These are phyloP conservation scores for Colossoma macropomum DNA, from an alignment of 2,113 vertebrate species.

Conservation along the genomic window DNA sequence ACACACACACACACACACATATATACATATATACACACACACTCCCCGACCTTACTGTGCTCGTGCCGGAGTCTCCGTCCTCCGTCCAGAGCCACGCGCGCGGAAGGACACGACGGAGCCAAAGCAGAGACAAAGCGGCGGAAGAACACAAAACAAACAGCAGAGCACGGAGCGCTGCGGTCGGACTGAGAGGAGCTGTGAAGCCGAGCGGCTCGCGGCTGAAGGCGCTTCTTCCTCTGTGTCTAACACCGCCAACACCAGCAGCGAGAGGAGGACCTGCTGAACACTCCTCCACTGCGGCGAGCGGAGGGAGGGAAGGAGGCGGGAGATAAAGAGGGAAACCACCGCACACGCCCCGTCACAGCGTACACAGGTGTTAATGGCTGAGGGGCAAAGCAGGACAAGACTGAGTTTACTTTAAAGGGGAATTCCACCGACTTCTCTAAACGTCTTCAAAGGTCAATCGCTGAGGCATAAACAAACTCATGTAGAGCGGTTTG, in stretches of 20 bases:
- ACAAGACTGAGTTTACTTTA: too few relatives aligned
- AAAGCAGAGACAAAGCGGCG: background rate
- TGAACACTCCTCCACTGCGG: too few relatives aligned
- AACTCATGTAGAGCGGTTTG: background rate
- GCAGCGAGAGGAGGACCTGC: too few relatives aligned
- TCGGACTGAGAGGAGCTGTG: background rate
- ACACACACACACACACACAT: background rate
- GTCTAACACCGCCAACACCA: background rate
- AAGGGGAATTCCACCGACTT: too few relatives aligned
- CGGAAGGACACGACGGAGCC: background rate
- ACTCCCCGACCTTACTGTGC: background rate
- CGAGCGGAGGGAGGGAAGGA: background rate
- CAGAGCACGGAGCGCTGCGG: background rate
- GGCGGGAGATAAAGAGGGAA: background rate
- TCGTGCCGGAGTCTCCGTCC: background rate
- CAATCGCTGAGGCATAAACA: too few relatives aligned
- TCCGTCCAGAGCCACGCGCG: background rate
- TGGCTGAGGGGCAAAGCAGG: background rate
- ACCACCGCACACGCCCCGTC: background rate
- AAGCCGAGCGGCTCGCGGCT: too few relatives aligned
- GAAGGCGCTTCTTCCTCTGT: too few relatives aligned
- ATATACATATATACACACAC: too few relatives aligned
- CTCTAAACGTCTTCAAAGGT: too few relatives aligned
- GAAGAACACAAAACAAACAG: background rate
- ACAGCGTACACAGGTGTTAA: background rate